These are phyloP conservation scores for Borostomias antarcticus DNA, from an alignment of 2,797 vertebrate genomes.

Conservation along the genomic window DNA sequence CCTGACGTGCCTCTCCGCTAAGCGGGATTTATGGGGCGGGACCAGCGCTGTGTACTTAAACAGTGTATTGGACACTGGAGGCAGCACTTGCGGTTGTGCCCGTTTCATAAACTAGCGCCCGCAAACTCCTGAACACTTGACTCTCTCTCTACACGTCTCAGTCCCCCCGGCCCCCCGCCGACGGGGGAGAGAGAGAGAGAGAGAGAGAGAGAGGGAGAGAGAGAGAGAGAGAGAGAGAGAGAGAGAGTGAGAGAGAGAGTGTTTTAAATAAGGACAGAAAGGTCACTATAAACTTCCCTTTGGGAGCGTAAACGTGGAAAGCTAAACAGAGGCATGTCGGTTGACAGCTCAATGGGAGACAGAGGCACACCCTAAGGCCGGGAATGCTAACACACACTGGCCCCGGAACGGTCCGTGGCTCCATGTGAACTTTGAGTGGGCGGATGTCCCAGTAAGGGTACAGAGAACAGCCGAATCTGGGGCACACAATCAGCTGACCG, in stretches of 20 bases:
- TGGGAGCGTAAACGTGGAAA: constrained; percentile 30
- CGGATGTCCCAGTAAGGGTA: not conserved
- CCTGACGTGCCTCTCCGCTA: constrained; percentile 19
- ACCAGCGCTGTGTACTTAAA: constrained; percentile 28
- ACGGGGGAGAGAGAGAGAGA: too few species aligned
- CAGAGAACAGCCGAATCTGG: constrained; percentile 14
- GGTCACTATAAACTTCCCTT: constrained; percentile 46
- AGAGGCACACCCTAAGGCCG: not conserved
- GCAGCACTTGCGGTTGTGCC: not conserved
- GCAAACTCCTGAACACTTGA: not conserved
- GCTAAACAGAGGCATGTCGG: constrained; percentile 21
- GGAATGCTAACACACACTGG: constrained; percentile 29
- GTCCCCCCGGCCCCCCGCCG: constrained; percentile 16
- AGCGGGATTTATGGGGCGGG: constrained; percentile 48
- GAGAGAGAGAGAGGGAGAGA: too few species aligned
- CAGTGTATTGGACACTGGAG: constrained; percentile 9
- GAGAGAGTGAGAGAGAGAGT: not conserved
- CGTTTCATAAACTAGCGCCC: constrained; percentile 5
- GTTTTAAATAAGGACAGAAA: constrained; percentile 33
- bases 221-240: too few species aligned
- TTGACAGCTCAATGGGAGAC: not conserved
- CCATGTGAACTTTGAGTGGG: constrained; percentile 27
- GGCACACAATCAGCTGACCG: constrained; percentile 1
- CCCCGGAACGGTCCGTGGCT: not conserved
- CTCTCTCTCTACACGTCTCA: constrained; percentile 11